Conservation (phyloP, 2,113 vertebrate genomes). For the Chinchilla lanigera region DNA sequence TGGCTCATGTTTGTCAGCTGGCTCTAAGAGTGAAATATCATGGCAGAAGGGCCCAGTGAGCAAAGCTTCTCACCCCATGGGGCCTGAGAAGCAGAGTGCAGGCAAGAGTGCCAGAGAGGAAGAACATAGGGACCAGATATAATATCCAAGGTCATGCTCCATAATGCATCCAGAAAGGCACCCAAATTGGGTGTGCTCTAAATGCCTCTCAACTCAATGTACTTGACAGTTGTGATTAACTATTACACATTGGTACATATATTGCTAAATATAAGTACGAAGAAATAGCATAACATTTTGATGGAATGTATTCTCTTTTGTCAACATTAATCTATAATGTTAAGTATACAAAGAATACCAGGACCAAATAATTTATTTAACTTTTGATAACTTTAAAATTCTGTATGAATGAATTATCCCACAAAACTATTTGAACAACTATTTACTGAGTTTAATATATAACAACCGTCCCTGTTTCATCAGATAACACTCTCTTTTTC, state of each 20-base stretch:
- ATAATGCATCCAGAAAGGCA: background rate
- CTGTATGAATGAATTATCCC: background rate
- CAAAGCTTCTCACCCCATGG: background rate
- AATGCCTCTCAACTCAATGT: background rate
- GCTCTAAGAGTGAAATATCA: background rate
- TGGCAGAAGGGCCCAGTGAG: background rate
- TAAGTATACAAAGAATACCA: background rate
- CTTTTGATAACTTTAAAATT: background rate
- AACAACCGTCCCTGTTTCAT: background rate
- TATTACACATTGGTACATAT: background rate
- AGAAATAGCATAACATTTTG: background rate
- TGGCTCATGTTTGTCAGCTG: background rate
- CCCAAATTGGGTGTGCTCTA: background rate
- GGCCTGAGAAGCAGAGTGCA: background rate
- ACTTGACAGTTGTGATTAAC: background rate
- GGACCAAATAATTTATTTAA: background rate
- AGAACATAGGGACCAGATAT: background rate
- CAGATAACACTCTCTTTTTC: background rate
- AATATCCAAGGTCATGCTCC: background rate
- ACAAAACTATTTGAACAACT: background rate
- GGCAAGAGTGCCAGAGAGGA: background rate
- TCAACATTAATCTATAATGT: background rate
- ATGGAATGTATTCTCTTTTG: background rate
- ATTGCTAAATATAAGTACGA: conserved; percentile 1
- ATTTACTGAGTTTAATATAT: background rate